A percentile compares a stretch with the other conserved stretches of the same genome.
phyloP scores from a whole-genome alignment of 2,113 vertebrate genomes.

The Mesembrinibis cayennensis region DNA sequence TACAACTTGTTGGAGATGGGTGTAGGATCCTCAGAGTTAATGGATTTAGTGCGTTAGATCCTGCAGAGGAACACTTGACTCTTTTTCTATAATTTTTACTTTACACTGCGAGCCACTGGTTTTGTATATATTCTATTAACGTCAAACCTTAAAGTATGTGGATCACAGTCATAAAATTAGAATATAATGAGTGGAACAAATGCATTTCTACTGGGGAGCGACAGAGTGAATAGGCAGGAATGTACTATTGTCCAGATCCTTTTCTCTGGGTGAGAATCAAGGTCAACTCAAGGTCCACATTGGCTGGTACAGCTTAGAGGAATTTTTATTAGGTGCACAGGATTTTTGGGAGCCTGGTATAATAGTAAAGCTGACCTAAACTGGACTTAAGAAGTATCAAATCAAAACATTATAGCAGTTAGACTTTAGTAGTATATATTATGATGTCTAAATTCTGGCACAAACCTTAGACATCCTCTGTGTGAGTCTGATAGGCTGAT shows the following conservation, averaged over 20 bases:
- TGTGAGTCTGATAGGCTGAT: not conserved
- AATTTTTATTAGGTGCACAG: not conserved
- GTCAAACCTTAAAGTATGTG: not conserved
- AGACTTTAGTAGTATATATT: not conserved
- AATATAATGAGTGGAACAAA: slow-evolving; percentile 42
- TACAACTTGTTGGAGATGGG: not conserved
- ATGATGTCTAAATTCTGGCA: not conserved
- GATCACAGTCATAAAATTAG: slow-evolving; percentile 6
- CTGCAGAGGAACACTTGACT: not conserved
- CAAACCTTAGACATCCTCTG: not conserved
- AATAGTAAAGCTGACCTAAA: not conserved
- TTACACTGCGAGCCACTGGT: not conserved
- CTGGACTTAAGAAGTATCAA: not conserved
- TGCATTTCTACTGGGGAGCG: not conserved
- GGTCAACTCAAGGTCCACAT: not conserved
- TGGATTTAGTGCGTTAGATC: not conserved
- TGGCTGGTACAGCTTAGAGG: not conserved
- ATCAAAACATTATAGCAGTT: not conserved
- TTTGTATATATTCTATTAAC: not conserved
- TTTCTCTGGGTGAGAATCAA: slow-evolving; percentile 11
- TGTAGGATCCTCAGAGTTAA: not conserved
- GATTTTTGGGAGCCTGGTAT: not conserved
- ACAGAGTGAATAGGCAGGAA: not conserved
- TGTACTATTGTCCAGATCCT: slow-evolving; percentile 2
- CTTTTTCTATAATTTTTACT: not conserved